Evolutionary conservation across 2,113 vertebrate species (phyloP), one percentile per base, ranked within the genome.

Genomic region (Pipa parva): DNA sequence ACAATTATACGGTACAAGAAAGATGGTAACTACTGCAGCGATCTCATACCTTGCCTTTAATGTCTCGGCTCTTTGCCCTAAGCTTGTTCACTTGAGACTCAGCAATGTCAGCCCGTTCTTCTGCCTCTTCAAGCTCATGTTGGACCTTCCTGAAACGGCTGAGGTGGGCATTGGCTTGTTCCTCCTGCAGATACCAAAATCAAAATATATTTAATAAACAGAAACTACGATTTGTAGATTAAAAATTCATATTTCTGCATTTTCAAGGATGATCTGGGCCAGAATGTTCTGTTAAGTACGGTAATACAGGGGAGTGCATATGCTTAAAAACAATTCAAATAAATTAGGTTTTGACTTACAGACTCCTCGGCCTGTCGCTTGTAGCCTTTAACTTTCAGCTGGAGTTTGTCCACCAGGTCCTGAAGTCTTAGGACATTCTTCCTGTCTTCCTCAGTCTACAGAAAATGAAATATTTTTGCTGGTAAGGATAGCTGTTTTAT

Each of bases 381-480:
- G 73, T 88, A 88, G 36, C 79, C 78, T 74, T 84, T 89, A 50
- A 89, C 83, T 63, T 88, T 86, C 20, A 73, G 60, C 77, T 90
- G 84, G 12, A 86, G 73, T 50, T 88, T 87, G 71, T 89, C 86
- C 27, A 89, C 86, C 36, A 89, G 74, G 63, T 88, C 87, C 60
- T 88, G 87, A 20, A 89, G 86, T 66, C 86, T 79, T 13, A 88
- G 78, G 26, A 85, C 51, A 12, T 88, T 89, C 75, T 89, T 89
- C 33, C 80, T 80, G 27, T 87, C 79, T 69, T 89, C 86, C 51
- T 88, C 87, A 67, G 84, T 83, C 85, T 88, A 36, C 55, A 80
- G 74, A 58, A 39, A 31, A 1, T 26, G 60, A 54, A 61, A n/a
- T n/a, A n/a, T n/a, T n/a, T n/a, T n/a, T n/a, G n/a, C n/a, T n/a